Conservation (phyloP, 2,797 vertebrate species). For the Brachyalestes nurse region DNA sequence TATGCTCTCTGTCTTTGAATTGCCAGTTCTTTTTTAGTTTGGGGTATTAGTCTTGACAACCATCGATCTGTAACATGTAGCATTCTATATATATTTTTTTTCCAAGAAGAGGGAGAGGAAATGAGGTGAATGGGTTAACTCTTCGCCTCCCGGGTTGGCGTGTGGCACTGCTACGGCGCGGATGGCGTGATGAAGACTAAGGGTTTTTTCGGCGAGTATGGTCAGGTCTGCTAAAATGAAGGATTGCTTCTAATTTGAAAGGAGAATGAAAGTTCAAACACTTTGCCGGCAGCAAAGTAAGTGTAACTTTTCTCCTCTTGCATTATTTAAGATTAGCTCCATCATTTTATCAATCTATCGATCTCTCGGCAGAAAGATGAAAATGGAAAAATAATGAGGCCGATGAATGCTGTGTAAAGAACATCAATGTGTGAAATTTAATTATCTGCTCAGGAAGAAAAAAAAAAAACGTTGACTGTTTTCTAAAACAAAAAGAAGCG, state of each 20-base stretch:
- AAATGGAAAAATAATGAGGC: constrained; percentile 88
- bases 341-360: constrained; percentile 88
- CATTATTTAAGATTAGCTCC: constrained; percentile 86
- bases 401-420: constrained; percentile 83
- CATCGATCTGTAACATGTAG: constrained; percentile 68
- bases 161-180: background rate
- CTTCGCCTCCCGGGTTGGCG: constrained; percentile 19
- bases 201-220: constrained; percentile 14
- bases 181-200: constrained; percentile 23
- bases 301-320: constrained; percentile 80
- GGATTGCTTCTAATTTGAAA: constrained; percentile 65
- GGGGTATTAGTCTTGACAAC: constrained; percentile 78
- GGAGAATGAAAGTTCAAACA: constrained; percentile 81
- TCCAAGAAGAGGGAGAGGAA: constrained; percentile 63
- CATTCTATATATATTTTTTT: constrained; percentile 51
- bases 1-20: constrained; percentile 77
- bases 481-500: constrained; percentile 85
- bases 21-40: constrained; percentile 77
- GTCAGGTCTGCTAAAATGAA: constrained; percentile 39
- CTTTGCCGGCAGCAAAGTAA: constrained; percentile 78
- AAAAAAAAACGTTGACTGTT: constrained; percentile 80
- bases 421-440: constrained; percentile 87
- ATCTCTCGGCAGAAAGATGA: constrained; percentile 85
- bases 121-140: constrained; percentile 69
- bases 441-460: constrained; percentile 80